These are phyloP conservation scores for Adelognathus sp. DNA, from an alignment of 2,888 invertebrate genomes.

Conservation along the genomic window DNA sequence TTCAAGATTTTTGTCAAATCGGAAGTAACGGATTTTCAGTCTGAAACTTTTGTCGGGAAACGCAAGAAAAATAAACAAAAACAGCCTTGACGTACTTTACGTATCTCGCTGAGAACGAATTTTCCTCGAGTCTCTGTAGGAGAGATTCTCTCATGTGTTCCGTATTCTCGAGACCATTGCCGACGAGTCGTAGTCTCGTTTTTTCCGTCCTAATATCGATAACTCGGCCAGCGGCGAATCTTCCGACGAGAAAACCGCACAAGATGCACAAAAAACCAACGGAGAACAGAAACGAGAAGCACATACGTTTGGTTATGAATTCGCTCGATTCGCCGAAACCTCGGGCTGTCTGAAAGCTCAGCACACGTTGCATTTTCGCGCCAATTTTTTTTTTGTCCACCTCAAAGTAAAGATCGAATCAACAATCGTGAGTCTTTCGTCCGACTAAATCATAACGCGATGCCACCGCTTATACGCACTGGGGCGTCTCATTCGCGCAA, in stretches of 20 bases:
- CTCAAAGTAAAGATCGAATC: too few relatives aligned
- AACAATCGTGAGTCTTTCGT: too few relatives aligned
- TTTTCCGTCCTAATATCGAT: conserved; percentile 72
- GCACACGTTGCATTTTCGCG: conserved; percentile 80
- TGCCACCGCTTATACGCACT: not conserved
- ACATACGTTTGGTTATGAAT: conserved; percentile 81
- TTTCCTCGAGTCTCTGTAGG: conserved; percentile 63
- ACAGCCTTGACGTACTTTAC: conserved; percentile 56
- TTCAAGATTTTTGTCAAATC: too few relatives aligned
- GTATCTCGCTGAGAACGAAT: conserved; percentile 60
- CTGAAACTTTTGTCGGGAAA: too few relatives aligned
- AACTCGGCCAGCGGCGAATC: conserved; percentile 80
- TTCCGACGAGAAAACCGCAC: conserved; percentile 81
- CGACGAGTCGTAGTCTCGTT: conserved; percentile 69
- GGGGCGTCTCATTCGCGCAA: not conserved
- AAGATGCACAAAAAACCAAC: conserved; percentile 81
- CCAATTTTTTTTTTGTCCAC: not conserved
- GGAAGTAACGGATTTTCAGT: not conserved
- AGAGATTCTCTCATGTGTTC: conserved; percentile 68
- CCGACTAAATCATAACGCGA: not conserved
- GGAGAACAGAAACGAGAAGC: conserved; percentile 81
- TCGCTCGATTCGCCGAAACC: conserved; percentile 78
- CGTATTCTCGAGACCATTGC: conserved; percentile 71
- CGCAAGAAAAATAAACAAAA: not conserved
- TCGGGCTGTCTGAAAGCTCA: conserved; percentile 81